These are phyloP conservation scores for Pungitius pungitius DNA, from an alignment of 2,113 vertebrate species.

Conservation along the genomic window DNA sequence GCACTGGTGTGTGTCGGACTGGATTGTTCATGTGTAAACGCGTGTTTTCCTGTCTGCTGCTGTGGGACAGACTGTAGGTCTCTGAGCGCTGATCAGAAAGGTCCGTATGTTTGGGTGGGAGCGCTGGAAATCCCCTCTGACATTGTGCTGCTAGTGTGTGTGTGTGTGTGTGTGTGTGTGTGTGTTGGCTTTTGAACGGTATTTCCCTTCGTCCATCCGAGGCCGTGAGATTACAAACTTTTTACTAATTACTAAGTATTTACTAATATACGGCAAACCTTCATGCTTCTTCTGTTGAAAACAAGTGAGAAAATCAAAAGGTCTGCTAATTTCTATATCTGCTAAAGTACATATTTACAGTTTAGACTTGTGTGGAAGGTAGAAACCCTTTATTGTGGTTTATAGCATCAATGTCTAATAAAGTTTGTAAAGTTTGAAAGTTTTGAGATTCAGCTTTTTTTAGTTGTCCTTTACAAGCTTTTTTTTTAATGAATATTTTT, in stretches of 20 bases:
- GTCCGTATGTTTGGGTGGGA: conserved; percentile 60
- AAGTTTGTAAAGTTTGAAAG: neutral
- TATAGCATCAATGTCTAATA: neutral
- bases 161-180: conserved; percentile 22
- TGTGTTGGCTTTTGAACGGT: conserved; percentile 40
- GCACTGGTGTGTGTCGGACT: neutral
- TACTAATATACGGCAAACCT: neutral
- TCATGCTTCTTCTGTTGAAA: neutral
- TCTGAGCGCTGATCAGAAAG: conserved; percentile 63
- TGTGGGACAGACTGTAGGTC: conserved; percentile 47
- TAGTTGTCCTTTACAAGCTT: neutral
- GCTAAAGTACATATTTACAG: neutral
- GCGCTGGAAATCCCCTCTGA: conserved; percentile 71
- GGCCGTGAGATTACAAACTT: conserved; percentile 2
- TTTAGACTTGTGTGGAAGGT: neutral
- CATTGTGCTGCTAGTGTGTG: conserved; percentile 8
- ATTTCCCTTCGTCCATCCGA: conserved; percentile 28
- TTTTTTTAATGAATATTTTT: no score
- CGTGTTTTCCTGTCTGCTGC: conserved; percentile 54
- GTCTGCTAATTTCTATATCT: neutral
- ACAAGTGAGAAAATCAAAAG: neutral
- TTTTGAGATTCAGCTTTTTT: neutral
- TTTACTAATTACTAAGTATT: conserved; percentile 22
- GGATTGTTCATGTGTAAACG: conserved; percentile 16
- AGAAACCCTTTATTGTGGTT: neutral